These are phyloP conservation scores for Okapia johnstoni DNA, from an alignment of 2,113 vertebrate genomes.

Conservation along the genomic window DNA sequence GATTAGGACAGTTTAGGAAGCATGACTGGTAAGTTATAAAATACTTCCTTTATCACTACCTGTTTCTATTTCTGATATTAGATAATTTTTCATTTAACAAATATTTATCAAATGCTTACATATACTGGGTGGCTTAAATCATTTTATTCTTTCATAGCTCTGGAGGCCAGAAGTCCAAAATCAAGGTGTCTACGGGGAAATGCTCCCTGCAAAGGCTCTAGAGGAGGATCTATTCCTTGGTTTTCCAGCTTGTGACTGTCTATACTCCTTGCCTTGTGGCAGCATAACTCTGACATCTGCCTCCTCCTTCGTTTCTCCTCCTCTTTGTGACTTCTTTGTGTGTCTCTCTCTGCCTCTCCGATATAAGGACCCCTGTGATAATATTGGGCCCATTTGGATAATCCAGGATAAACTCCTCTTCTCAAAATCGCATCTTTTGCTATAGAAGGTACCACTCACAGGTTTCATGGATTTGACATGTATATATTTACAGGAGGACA, in stretches of 20 bases:
- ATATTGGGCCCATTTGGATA: background rate
- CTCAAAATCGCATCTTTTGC: background rate
- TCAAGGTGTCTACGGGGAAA: background rate
- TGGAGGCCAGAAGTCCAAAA: background rate
- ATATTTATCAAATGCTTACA: background rate
- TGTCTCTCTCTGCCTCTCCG: background rate
- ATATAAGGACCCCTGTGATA: background rate
- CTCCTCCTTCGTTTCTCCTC: background rate
- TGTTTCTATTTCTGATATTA: background rate
- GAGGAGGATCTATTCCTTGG: background rate
- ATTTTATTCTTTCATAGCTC: background rate
- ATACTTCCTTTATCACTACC: background rate
- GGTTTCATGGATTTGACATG: background rate
- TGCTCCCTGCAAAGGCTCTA: background rate
- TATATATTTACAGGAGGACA: background rate
- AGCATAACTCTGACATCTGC: background rate
- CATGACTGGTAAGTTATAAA: background rate
- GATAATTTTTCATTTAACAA: background rate
- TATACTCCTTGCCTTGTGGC: background rate
- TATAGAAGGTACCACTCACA: background rate
- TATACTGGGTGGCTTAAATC: background rate
- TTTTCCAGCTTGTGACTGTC: background rate
- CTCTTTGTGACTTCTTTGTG: background rate
- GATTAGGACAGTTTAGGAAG: background rate
- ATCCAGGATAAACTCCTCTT: background rate